phyloP scores from a whole-genome alignment of 2,113 vertebrate species.

The Mus musculus region GRCm39 chr2:25148501-25149000 shows the following conservation, averaged over 20 bases:
- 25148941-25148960: not conserved
- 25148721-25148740: not conserved
- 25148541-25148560: not conserved
- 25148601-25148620: not conserved
- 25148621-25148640: not conserved
- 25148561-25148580: too few species aligned
- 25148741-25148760: not conserved
- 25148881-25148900: not conserved
- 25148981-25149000: not conserved
- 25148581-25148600: not conserved
- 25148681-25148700: not conserved
- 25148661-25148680: not conserved
- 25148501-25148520: not conserved
- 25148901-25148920: not conserved
- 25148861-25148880: not conserved
- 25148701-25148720: not conserved
- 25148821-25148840: not conserved
- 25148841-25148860: not conserved
- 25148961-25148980: not conserved
- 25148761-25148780: not conserved
- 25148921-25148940: not conserved
- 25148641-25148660: not conserved
- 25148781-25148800: not conserved
- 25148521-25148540: too few species aligned
- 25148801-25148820: not conserved